Evolutionary conservation across 2,113 vertebrate genomes (phyloP).

Genomic region (Crypturellus undulatus): DNA sequence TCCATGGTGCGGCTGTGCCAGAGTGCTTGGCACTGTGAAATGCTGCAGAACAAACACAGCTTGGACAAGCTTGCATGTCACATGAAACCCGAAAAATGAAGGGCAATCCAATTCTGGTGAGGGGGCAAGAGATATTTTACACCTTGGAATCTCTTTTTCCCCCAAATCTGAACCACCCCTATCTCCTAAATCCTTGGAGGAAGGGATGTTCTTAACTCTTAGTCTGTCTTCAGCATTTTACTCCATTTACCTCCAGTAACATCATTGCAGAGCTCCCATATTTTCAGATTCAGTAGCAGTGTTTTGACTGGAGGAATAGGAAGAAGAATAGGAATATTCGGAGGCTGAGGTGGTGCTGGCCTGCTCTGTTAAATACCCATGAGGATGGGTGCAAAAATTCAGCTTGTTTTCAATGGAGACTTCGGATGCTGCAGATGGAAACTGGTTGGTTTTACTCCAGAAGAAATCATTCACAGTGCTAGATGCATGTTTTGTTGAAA

Average conservation of each 20-base stretch:
- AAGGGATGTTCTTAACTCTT: neutral
- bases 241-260: neutral
- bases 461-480: neutral
- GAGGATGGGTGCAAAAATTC: neutral
- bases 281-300: neutral
- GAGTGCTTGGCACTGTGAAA: accelerated
- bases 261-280: neutral
- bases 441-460: neutral
- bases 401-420: neutral
- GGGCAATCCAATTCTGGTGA: neutral
- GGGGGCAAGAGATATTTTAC: neutral
- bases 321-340: neutral
- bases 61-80: neutral
- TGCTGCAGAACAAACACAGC: neutral
- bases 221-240: neutral
- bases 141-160: no score
- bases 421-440: neutral
- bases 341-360: neutral
- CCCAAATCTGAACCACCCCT: neutral
- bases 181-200: neutral
- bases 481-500: neutral
- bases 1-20: accelerated
- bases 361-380: neutral
- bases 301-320: neutral
- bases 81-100: neutral